Conservation (phyloP, 2,113 vertebrate genomes). For the Maylandia zebra region DNA sequence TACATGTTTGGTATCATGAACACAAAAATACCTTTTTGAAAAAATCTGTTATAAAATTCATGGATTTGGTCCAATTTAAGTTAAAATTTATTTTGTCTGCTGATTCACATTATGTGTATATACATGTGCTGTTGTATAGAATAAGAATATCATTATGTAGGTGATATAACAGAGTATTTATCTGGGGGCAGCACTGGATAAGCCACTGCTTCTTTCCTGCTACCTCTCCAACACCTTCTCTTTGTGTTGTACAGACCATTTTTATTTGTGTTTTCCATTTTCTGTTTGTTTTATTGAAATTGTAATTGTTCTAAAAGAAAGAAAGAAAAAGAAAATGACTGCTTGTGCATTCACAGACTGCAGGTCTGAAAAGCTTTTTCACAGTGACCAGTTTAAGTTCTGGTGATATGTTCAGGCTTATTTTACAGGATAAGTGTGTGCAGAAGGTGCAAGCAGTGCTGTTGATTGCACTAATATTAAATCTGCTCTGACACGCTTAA, state of each 20-base stretch:
- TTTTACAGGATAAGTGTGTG: neutral
- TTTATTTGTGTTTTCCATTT: neutral
- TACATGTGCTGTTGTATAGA: neutral
- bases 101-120: neutral
- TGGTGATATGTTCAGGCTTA: neutral
- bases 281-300: neutral
- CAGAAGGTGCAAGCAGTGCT: neutral
- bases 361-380: neutral
- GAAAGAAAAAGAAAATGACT: neutral
- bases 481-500: neutral
- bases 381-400: neutral
- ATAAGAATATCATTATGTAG: neutral
- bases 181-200: neutral
- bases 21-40: neutral
- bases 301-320: neutral
- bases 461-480: neutral
- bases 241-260: neutral
- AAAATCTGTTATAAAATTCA: neutral
- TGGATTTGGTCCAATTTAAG: neutral
- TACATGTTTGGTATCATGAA: neutral
- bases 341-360: neutral
- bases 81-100: neutral
- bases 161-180: neutral
- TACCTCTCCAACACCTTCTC: neutral
- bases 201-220: neutral